A percentile compares a stretch with the other conserved stretches of the same genome.
Evolutionary conservation across 2,888 invertebrate genomes (phyloP).

Genomic region (Cryptosula pallasiana): DNA sequence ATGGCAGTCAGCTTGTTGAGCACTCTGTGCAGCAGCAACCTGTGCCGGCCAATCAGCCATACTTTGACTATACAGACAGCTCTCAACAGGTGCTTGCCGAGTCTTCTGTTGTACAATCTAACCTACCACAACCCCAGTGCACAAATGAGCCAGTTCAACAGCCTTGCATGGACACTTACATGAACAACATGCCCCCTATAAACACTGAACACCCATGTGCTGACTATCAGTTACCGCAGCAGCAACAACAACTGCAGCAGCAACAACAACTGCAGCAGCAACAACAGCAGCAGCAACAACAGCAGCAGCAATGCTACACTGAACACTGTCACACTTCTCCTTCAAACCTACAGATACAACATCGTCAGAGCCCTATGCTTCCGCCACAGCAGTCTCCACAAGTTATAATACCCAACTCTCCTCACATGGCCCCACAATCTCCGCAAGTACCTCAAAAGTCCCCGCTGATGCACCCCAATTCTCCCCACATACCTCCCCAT

Average conservation of each 20-base stretch:
- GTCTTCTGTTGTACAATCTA: neutral
- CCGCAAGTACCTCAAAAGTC: conserved; percentile 19
- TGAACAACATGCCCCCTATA: neutral
- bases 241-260: neutral
- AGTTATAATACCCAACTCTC: conserved; percentile 13
- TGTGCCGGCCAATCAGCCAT: neutral
- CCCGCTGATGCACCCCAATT: neutral
- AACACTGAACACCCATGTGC: neutral
- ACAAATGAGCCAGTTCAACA: neutral
- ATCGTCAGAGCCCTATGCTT: conserved; percentile 5
- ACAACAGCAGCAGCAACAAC: too few relatives aligned
- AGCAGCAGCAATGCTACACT: neutral
- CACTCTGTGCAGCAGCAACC: neutral
- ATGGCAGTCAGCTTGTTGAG: conserved; percentile 9
- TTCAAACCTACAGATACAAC: neutral
- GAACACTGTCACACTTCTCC: neutral
- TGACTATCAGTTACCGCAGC: neutral
- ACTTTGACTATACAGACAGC: neutral
- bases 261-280: too few relatives aligned
- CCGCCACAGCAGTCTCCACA: conserved; percentile 22
- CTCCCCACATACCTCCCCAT: conserved; percentile 3
- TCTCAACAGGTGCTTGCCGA: neutral
- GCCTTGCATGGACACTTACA: neutral
- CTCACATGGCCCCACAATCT: conserved; percentile 9
- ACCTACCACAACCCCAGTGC: neutral